Evolutionary conservation across 2,113 vertebrate genomes (phyloP).

Genomic region (Crotalus tigris): DNA sequence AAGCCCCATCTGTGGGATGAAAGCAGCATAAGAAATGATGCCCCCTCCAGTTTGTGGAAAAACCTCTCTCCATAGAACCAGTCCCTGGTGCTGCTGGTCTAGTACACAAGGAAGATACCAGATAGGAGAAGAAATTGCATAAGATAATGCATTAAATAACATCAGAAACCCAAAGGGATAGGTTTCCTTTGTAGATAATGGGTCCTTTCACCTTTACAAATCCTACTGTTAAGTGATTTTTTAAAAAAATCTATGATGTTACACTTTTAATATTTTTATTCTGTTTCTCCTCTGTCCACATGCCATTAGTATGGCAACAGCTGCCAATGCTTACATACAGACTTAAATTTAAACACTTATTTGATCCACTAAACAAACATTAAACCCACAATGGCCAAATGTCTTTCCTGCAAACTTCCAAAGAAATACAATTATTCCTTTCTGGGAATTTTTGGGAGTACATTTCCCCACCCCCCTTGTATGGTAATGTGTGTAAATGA

Average conservation of each 20-base stretch:
- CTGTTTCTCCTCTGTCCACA: neutral
- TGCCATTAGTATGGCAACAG: neutral
- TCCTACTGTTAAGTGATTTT: neutral
- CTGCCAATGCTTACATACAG: neutral
- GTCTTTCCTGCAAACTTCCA: constrained; percentile 8
- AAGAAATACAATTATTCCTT: constrained; percentile 37
- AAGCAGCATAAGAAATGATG: no score
- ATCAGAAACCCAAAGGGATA: neutral
- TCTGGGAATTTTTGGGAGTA: constrained; percentile 25
- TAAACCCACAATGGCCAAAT: neutral
- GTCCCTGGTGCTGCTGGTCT: neutral
- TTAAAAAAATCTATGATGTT: neutral
- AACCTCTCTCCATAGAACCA: no score
- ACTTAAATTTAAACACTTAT: neutral
- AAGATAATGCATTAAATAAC: neutral
- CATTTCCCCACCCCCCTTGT: constrained; percentile 23
- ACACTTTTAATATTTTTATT: no score
- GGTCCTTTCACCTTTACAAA: neutral
- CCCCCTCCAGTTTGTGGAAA: no score
- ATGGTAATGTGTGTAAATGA: constrained; percentile 31
- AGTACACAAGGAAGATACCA: neutral
- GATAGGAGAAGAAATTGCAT: neutral
- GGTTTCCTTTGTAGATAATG: neutral
- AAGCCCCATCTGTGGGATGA: no score
- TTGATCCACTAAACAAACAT: constrained; percentile 3